phyloP scores from a whole-genome alignment of 1,140 invertebrate species.

The Drosophila busckii region DNA sequence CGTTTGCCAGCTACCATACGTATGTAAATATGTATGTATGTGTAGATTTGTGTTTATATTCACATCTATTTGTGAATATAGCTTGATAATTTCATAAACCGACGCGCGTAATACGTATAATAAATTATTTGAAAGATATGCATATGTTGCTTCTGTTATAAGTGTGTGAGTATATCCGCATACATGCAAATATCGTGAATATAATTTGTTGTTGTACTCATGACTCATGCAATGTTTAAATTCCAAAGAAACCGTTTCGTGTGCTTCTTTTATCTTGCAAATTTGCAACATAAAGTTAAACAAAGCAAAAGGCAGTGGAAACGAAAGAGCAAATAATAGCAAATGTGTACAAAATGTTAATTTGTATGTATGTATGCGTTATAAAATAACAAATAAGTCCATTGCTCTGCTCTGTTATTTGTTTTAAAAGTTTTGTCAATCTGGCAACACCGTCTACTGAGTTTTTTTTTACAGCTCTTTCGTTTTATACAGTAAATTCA shows the following conservation, averaged over 20 bases:
- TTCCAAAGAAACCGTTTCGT: conserved; percentile 41
- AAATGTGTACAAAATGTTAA: too few relatives aligned
- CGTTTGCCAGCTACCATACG: neutral
- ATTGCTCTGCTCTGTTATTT: conserved; percentile 11
- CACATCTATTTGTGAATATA: too few relatives aligned
- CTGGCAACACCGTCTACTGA: conserved; percentile 26
- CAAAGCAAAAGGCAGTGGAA: conserved; percentile 3
- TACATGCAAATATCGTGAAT: neutral
- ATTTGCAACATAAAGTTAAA: conserved; percentile 24
- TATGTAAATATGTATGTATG: conserved; percentile 1
- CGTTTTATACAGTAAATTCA: too few relatives aligned
- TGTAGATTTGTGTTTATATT: conserved; percentile 20
- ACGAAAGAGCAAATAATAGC: neutral
- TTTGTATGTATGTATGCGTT: conserved; percentile 10
- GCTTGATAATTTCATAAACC: too few relatives aligned
- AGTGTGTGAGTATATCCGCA: neutral
- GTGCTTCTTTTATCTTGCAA: conserved; percentile 29
- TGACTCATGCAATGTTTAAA: conserved; percentile 48
- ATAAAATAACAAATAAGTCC: conserved; percentile 20
- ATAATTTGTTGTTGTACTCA: too few relatives aligned
- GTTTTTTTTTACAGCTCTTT: too few relatives aligned
- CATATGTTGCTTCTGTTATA: neutral
- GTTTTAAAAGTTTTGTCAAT: conserved; percentile 9
- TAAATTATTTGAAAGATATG: neutral
- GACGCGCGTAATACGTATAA: too few relatives aligned